Conservation (phyloP, 2,113 vertebrate species). For the Pituophis catenifer region DNA sequence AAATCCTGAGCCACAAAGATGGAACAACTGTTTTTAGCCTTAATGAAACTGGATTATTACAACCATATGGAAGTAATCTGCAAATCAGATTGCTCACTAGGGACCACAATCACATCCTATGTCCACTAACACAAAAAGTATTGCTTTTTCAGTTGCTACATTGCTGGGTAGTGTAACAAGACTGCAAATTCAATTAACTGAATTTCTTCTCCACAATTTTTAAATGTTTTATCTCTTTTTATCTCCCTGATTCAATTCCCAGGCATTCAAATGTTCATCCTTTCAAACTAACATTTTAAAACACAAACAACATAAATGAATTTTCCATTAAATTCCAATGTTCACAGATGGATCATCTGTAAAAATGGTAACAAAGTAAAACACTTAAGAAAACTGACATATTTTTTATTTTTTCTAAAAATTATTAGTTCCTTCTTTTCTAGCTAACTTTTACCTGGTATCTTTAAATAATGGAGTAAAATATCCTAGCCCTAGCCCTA, state of each 20-base stretch:
- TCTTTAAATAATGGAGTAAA: not conserved
- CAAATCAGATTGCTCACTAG: not conserved
- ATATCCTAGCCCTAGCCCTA: not conserved
- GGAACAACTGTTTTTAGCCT: not conserved
- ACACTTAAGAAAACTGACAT: not conserved
- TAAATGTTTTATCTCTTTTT: not conserved
- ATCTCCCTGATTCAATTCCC: not conserved
- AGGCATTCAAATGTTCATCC: not conserved
- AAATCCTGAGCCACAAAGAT: not conserved
- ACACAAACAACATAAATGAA: not conserved
- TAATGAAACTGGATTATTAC: not conserved
- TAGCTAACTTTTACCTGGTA: not conserved
- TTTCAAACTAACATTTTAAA: not conserved
- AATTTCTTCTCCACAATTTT: not conserved
- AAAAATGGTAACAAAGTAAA: not conserved
- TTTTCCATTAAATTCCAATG: not conserved
- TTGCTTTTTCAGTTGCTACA: not conserved
- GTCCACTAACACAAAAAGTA: not conserved
- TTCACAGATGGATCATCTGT: not conserved
- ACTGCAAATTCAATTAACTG: not conserved
- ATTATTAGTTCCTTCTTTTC: not conserved
- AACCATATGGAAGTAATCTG: not conserved
- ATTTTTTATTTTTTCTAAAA: not conserved
- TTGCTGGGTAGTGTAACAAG: not conserved
- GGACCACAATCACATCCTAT: not conserved